Conservation (phyloP, 2,113 vertebrate genomes). For the Sturnira hondurensis region DNA sequence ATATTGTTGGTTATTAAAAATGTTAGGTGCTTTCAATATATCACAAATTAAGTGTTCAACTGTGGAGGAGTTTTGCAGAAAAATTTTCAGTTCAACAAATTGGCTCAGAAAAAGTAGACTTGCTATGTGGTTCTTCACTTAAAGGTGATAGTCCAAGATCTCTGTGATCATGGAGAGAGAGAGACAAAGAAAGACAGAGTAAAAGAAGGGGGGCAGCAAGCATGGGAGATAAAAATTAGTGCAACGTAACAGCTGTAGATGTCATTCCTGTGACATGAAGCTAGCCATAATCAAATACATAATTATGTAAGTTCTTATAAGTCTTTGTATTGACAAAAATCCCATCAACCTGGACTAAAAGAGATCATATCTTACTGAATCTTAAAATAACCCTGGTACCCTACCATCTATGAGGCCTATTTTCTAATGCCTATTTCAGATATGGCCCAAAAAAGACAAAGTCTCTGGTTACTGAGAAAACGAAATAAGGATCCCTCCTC, state of each 20-base stretch:
- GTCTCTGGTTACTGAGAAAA: not conserved
- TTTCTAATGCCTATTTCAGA: not conserved
- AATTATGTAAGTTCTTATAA: not conserved
- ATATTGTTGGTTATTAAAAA: not conserved
- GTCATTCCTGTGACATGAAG: not conserved
- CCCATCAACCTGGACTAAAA: not conserved
- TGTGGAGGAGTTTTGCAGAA: not conserved
- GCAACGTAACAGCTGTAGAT: not conserved
- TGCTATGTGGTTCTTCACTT: not conserved
- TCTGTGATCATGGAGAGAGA: not conserved
- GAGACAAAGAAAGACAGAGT: no score
- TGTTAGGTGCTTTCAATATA: not conserved
- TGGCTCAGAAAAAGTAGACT: not conserved
- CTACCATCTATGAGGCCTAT: not conserved
- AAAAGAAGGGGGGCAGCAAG: not conserved
- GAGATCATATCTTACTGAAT: not conserved
- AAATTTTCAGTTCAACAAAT: not conserved
- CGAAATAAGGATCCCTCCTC: not conserved
- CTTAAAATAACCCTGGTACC: not conserved
- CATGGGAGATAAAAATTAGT: not conserved
- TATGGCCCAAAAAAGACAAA: not conserved
- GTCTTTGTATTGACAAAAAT: not conserved
- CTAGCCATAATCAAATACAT: not conserved
- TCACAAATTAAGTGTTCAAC: not conserved
- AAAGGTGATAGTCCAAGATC: not conserved